These are phyloP conservation scores for Thaumatotibia leucotreta DNA, from an alignment of 1,140 invertebrate species.

Conservation along the genomic window DNA sequence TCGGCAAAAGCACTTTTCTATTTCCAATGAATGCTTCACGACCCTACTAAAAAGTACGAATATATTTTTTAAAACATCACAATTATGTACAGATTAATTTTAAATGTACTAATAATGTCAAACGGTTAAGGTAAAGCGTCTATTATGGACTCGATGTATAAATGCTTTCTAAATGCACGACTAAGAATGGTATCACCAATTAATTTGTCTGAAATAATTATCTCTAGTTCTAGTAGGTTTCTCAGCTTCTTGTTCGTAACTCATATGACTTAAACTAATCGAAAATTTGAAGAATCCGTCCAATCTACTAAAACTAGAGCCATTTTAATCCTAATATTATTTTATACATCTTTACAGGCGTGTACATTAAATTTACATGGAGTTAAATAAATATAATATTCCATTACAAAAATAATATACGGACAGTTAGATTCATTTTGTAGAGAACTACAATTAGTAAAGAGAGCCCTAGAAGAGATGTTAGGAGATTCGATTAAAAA, in stretches of 20 bases:
- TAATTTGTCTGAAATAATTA: not conserved
- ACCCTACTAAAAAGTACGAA: not conserved
- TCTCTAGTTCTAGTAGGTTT: not conserved
- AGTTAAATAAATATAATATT: slow-evolving; percentile 5
- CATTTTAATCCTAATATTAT: not conserved
- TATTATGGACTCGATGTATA: not conserved
- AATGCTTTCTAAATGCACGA: slow-evolving; percentile 9
- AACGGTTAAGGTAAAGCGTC: not conserved
- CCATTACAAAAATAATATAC: not conserved
- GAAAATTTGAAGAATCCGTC: not conserved
- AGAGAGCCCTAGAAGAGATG: slow-evolving; percentile 9
- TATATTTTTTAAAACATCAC: not conserved
- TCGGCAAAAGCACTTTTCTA: not conserved
- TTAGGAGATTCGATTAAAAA: slow-evolving; percentile 2
- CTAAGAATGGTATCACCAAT: not conserved
- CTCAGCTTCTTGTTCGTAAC: not conserved
- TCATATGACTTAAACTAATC: too few relatives aligned
- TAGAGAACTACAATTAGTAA: slow-evolving; percentile 3
- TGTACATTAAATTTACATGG: not conserved
- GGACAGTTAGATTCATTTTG: slow-evolving; percentile 2
- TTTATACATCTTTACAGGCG: not conserved
- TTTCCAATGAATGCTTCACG: not conserved
- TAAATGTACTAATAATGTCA: not conserved
- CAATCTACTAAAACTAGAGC: not conserved
- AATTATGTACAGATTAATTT: not conserved